Evolutionary conservation across 2,797 vertebrate genomes (phyloP).

Genomic region (Gymnoscopelus microlampas): DNA sequence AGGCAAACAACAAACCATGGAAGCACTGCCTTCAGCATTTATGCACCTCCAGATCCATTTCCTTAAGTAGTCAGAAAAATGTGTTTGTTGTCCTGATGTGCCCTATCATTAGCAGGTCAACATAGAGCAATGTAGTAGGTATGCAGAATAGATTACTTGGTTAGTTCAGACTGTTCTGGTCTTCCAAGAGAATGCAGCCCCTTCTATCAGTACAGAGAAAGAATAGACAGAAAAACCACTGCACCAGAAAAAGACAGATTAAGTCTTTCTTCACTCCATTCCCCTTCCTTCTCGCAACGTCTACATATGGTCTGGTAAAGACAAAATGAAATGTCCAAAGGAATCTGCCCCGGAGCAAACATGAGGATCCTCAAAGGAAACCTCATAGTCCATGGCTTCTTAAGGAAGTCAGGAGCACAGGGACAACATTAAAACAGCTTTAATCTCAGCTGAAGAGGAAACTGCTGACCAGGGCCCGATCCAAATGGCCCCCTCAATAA

Average conservation of each 20-base stretch:
- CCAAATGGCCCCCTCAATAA: neutral
- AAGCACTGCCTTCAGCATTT: too few species aligned
- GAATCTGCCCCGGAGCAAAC: neutral
- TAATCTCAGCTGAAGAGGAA: slow-evolving; percentile 8
- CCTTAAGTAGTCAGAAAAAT: too few species aligned
- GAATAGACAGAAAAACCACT: slow-evolving; percentile 48
- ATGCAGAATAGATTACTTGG: neutral
- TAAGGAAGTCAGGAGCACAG: slow-evolving; percentile 3
- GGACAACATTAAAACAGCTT: slow-evolving; percentile 12
- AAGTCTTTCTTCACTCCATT: neutral
- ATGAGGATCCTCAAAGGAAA: neutral
- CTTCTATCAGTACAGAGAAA: slow-evolving; percentile 35
- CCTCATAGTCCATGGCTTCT: neutral
- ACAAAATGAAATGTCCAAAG: slow-evolving; percentile 8
- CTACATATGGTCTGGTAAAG: slow-evolving; percentile 9
- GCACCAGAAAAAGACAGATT: slow-evolving; percentile 52
- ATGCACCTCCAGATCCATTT: too few species aligned
- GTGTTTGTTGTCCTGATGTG: too few species aligned
- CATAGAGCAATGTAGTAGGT: too few species aligned
- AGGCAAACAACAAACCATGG: too few species aligned
- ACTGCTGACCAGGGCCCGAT: neutral
- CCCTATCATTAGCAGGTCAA: too few species aligned
- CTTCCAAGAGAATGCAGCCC: slow-evolving; percentile 56
- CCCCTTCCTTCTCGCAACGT: slow-evolving; percentile 8
- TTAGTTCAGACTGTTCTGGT: slow-evolving; percentile 23